Conservation (phyloP, 92 coral and sea anemone genomes). For the Micromussa lordhowensis region DNA sequence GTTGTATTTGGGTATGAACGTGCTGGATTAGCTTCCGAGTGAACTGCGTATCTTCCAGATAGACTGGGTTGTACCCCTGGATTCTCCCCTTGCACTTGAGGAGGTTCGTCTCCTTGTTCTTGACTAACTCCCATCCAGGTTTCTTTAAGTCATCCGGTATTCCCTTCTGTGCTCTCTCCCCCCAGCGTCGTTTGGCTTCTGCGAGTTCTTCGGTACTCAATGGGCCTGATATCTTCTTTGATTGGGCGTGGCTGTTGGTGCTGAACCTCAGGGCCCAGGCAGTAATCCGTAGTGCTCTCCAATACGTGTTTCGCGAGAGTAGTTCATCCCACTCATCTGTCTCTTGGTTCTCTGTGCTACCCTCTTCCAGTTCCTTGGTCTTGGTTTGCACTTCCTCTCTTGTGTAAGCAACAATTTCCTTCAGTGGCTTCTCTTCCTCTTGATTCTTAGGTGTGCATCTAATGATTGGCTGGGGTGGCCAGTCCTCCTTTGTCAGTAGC, state of each 20-base stretch:
- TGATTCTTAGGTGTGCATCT: constrained; percentile 40
- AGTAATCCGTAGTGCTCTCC: constrained; percentile 51
- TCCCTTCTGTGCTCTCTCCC: constrained; percentile 35
- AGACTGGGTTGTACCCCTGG: constrained; percentile 53
- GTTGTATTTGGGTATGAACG: too few species aligned
- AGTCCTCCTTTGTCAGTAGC: constrained; percentile 49
- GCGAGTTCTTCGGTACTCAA: too few species aligned
- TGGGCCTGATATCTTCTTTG: too few species aligned
- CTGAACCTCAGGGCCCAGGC: constrained; percentile 64
- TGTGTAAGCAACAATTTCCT: too few species aligned
- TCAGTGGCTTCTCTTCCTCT: too few species aligned
- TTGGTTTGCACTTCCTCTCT: too few species aligned
- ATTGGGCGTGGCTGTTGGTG: constrained; percentile 42
- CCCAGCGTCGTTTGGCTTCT: constrained; percentile 48
- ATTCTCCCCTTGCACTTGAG: constrained; percentile 62
- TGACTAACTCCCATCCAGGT: constrained; percentile 46
- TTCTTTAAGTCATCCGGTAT: constrained; percentile 23
- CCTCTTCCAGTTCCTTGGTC: too few species aligned
- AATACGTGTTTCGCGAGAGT: too few species aligned
- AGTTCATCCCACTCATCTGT: too few species aligned
- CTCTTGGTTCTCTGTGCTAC: too few species aligned
- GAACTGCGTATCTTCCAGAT: constrained; percentile 39
- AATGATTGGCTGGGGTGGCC: constrained; percentile 49
- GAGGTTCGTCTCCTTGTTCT: constrained; percentile 43
- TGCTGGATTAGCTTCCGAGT: too few species aligned